phyloP scores from a whole-genome alignment of 64 coral and sea anemone genomes.

The Exaiptasia diaphana region DNA sequence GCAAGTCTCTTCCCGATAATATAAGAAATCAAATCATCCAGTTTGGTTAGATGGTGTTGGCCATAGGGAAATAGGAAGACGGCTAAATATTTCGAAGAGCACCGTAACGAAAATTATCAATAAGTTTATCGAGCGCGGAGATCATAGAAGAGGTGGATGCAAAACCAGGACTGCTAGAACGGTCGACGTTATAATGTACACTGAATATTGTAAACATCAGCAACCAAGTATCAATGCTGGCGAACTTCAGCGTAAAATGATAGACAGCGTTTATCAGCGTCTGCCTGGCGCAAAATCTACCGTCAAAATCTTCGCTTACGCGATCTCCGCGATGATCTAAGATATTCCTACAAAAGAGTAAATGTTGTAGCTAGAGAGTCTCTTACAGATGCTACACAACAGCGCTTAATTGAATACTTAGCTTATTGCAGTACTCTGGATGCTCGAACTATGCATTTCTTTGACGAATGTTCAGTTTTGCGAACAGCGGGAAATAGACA shows the following conservation, averaged over 20 bases:
- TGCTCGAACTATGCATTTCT: constrained; percentile 40
- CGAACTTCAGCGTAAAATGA: constrained; percentile 48
- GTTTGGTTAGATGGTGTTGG: neutral
- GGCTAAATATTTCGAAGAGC: constrained; percentile 27
- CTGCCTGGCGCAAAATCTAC: constrained; percentile 36
- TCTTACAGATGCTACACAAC: constrained; percentile 12
- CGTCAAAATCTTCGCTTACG: constrained; percentile 21
- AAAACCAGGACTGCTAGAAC: constrained; percentile 18
- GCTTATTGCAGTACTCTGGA: constrained; percentile 12
- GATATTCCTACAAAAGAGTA: constrained; percentile 28
- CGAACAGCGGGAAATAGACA: constrained; percentile 32
- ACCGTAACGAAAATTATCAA: constrained; percentile 29
- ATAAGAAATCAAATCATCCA: neutral
- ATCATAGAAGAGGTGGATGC: neutral
- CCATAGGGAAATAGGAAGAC: constrained; percentile 10
- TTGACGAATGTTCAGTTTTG: neutral
- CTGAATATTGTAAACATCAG: constrained; percentile 54
- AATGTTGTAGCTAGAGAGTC: constrained; percentile 36
- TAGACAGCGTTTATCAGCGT: constrained; percentile 25
- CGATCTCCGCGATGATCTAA: constrained; percentile 31
- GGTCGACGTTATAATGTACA: constrained; percentile 33
- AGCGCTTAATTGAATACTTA: constrained; percentile 43
- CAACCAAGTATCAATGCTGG: constrained; percentile 24
- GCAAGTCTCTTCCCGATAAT: neutral
- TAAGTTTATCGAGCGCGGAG: constrained; percentile 36